Evolutionary conservation across 2,888 invertebrate species (phyloP).

Genomic region (Trissolcus brochymenae): DNA sequence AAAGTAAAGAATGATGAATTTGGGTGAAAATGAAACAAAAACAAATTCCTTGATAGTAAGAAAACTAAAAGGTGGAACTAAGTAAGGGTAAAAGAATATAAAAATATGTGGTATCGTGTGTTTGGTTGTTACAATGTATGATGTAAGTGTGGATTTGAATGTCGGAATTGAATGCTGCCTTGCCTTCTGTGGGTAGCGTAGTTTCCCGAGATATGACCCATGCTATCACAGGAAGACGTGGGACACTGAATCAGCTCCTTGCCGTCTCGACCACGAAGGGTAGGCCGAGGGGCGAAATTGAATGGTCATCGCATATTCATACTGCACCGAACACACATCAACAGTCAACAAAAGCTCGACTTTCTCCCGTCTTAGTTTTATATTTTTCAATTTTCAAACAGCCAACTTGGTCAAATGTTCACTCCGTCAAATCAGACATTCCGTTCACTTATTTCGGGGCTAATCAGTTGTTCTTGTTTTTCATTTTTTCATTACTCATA

Average conservation of each 20-base stretch:
- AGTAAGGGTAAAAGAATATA: neutral
- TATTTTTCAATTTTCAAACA: neutral
- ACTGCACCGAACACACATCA: slow-evolving; percentile 69
- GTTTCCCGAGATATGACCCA: slow-evolving; percentile 92
- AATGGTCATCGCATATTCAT: slow-evolving; percentile 73
- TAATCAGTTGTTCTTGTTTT: neutral
- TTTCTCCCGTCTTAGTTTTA: slow-evolving; percentile 26
- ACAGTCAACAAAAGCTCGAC: slow-evolving; percentile 56
- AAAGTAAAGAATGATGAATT: too few species aligned
- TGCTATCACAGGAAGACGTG: slow-evolving; percentile 88
- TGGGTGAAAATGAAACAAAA: slow-evolving; percentile 10
- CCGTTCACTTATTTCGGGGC: slow-evolving; percentile 26
- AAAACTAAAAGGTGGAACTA: slow-evolving; percentile 19
- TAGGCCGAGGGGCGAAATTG: slow-evolving; percentile 72
- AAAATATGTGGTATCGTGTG: slow-evolving; percentile 27
- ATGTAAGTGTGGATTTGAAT: slow-evolving; percentile 64
- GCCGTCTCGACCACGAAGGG: slow-evolving; percentile 81
- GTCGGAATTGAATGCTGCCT: slow-evolving; percentile 77
- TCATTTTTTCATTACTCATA: slow-evolving; percentile 36
- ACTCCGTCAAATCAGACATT: slow-evolving; percentile 26
- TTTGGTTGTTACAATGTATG: slow-evolving; percentile 62
- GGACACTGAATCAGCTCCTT: slow-evolving; percentile 89
- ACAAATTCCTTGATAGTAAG: slow-evolving; percentile 30
- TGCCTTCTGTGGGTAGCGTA: slow-evolving; percentile 93
- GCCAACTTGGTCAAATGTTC: neutral